Evolutionary conservation across 2,113 vertebrate species (phyloP), one percentile per base, ranked within the genome.

Genomic region (Mormyrus lacerda): DNA sequence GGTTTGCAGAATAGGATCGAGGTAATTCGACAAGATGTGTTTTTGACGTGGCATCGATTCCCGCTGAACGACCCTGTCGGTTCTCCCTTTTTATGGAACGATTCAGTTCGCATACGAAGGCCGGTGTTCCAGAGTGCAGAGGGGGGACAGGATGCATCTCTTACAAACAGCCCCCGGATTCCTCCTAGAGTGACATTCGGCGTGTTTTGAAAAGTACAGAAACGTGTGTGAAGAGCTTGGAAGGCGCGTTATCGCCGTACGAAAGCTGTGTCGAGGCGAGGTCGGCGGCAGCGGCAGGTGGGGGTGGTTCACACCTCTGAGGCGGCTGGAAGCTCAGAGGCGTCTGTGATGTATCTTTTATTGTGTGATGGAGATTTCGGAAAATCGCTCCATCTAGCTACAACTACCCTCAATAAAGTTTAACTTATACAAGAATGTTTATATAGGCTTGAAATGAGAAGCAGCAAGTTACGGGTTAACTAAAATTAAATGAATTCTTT

Each of bases 301-400:
- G 39, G 10, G n/a, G 51, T 5, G 61, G 90, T 86, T 91, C 85
- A 88, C 86, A 42, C 79, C 24, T 21, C 31, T 88, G 88, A 92
- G 90, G 90, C 89, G 90, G 11, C 90, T 47, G 45, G 89, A 89
- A 19, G 90, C 91, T 91, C 92, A 92, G 93, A 94, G 94, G 93
- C 94, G 44, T 19, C 89, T 86, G 24, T 85, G 88, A 84, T 85
- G 55, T 31, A 65, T 42, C 6, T 31, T 85, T 85, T 47, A 85
- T 3, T 21, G 47, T 2, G 27, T 85, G 51, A 55, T 35, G 35
- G 39, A 53, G 53, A 24, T 89, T 51, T 79, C 5, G 15, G 73
- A 15, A 58, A 89, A 44, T 84, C 73, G 53, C 48, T 84, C 45
- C 39, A 58, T 55, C 87, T 48, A 45, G 44, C 45, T 50, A 31